Evolutionary conservation across 1,140 invertebrate genomes (phyloP), one percentile per base, ranked within the genome.

Genomic region (Hermetia illucens): DNA sequence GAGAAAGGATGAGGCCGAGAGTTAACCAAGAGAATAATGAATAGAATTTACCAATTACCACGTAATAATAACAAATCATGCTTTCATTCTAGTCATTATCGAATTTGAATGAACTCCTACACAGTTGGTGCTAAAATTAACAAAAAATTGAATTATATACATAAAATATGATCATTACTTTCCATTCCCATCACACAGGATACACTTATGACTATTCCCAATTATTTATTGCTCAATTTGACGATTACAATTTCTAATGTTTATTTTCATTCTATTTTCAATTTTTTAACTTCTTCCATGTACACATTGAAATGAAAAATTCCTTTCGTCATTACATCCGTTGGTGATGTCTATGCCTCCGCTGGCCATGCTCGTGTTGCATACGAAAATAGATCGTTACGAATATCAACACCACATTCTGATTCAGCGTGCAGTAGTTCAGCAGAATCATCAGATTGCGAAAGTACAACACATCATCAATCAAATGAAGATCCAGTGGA

Each of bases 401-500:
- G 82, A 39, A 86, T 86, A 63, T 84, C 75, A 2, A 73, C 74
- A 12, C 72, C 76, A 32, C 75, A 74, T 55, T 75, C 75, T n/a
- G 70, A 72, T 53, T 71, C 69, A 27, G 66, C 74, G 55, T 67
- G 72, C 55, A 63, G 70, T 47, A 78, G 75, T 43, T 77, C 75
- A 10, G 75, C 74, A 25, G 75, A 76, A 43, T 72, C 70, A 34
- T 72, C 70, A 18, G 70, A 72, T 50, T 71, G 68, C 49, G 70
- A 72, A 50, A 57, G 58, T 43, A 68, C 67, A 38, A 44, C 63
- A 29, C 66, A 68, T 55, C 52, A 57, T 27, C 52, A 46, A 41
- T 65, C 55, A 34, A 68, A 76, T 53, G 80, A 83, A 47, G 91
- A 90, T 59, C 92, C 91, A 15, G 87, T 94, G 12, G 83, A 94